phyloP scores from a whole-genome alignment of 2,797 vertebrate genomes.

The Pachyuromys duprasi region DNA sequence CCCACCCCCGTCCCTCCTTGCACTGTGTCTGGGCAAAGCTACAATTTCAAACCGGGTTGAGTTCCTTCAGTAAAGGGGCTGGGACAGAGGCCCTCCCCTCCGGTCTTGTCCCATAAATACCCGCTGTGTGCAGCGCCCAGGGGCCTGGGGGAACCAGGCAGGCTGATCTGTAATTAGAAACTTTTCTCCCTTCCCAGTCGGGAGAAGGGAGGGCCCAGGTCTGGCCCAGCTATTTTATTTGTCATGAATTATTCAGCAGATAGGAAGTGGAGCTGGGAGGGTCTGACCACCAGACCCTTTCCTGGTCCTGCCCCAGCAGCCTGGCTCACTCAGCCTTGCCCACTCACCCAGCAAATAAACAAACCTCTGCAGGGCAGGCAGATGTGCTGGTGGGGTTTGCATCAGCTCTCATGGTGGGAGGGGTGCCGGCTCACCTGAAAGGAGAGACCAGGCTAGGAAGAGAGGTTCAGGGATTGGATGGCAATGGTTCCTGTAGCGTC shows the following conservation, averaged over 20 bases:
- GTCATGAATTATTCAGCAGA: conserved; percentile 88
- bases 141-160: conserved; percentile 67
- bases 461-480: neutral
- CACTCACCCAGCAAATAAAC: neutral
- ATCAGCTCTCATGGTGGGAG: neutral
- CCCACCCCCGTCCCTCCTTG: neutral
- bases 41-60: conserved; percentile 71
- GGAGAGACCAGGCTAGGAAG: neutral
- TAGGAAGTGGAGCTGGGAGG: conserved; percentile 81
- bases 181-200: conserved; percentile 80
- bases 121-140: conserved; percentile 72
- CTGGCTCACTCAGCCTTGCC: neutral
- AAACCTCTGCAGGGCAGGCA: neutral
- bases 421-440: neutral
- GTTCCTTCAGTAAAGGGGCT: conserved; percentile 68
- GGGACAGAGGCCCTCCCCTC: conserved; percentile 46
- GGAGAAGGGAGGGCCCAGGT: conserved; percentile 81
- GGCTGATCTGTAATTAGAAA: conserved; percentile 91
- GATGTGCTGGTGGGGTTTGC: neutral
- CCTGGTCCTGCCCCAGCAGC: conserved; percentile 18
- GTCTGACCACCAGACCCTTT: conserved; percentile 70
- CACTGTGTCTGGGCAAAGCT: conserved; percentile 57
- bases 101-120: conserved; percentile 70
- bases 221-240: conserved; percentile 87
- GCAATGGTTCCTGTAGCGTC: neutral